Conservation (phyloP, 2,797 vertebrate genomes). For the Salmo trutta region DNA sequence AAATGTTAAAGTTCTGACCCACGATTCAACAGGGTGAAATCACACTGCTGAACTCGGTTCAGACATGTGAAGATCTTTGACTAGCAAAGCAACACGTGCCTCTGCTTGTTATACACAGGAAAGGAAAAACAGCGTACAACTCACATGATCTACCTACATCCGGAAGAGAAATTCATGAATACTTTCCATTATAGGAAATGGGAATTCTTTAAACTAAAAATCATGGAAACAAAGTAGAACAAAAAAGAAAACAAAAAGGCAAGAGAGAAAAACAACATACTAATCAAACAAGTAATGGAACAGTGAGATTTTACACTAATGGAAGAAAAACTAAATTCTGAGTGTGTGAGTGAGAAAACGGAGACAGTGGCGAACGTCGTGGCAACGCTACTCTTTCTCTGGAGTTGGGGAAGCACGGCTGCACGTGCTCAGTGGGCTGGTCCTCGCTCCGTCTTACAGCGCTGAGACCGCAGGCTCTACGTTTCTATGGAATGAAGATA, state of each 20-base stretch:
- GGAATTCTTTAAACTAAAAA: neutral
- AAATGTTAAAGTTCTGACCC: neutral
- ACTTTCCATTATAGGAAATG: neutral
- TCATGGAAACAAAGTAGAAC: neutral
- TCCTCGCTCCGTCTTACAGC: conserved; percentile 55
- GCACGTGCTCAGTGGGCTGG: conserved; percentile 57
- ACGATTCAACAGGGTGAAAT: neutral
- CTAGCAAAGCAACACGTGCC: conserved; percentile 33
- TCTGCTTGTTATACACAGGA: conserved; percentile 29
- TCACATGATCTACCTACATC: conserved; percentile 7
- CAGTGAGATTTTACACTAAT: too few species aligned
- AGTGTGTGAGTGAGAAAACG: conserved; percentile 6
- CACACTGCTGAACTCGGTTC: conserved; percentile 5
- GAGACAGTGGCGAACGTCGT: conserved; percentile 18
- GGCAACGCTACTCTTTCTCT: conserved; percentile 43
- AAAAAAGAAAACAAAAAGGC: too few species aligned
- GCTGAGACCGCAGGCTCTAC: conserved; percentile 58
- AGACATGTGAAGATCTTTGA: conserved; percentile 28
- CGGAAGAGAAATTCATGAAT: neutral
- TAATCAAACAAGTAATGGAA: too few species aligned
- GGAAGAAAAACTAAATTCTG: neutral
- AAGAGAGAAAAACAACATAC: neutral
- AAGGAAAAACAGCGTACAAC: conserved; percentile 15
- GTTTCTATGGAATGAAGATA: conserved; percentile 67
- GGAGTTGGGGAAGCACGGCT: conserved; percentile 50